Conservation (phyloP, 2,797 vertebrate genomes). For the Morus bassanus region DNA sequence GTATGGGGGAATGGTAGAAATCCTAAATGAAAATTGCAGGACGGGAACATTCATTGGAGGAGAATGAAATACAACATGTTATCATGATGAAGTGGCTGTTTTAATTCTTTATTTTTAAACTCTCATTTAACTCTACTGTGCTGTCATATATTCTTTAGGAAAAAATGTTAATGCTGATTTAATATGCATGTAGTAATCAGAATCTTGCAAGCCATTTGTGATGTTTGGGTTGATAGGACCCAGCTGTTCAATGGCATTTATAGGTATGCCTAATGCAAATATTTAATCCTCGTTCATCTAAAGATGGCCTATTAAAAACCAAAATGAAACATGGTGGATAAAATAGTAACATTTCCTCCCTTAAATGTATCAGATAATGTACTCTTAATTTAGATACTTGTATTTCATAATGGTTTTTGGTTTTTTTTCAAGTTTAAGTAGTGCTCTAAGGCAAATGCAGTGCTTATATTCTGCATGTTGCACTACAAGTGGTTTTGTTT, state of each 20-base stretch:
- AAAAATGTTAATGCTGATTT: constrained; percentile 40
- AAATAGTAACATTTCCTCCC: neutral
- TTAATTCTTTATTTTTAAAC: constrained; percentile 15
- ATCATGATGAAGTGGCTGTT: neutral
- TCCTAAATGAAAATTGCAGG: neutral
- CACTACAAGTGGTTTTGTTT: neutral
- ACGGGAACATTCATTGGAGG: neutral
- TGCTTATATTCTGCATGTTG: neutral
- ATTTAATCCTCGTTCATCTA: constrained; percentile 15
- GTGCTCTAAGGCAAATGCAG: neutral
- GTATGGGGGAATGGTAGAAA: neutral
- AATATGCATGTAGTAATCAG: constrained; percentile 29
- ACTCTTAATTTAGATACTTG: neutral
- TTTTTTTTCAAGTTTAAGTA: neutral
- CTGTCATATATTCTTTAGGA: neutral
- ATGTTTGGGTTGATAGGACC: constrained; percentile 4
- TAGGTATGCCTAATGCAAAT: constrained; percentile 36
- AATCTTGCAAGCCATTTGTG: constrained; percentile 2
- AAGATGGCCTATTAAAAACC: neutral
- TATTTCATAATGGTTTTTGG: neutral
- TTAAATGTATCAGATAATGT: neutral
- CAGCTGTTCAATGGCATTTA: constrained; percentile 26
- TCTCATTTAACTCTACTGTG: neutral
- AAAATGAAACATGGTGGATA: neutral
- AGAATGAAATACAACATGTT: neutral